phyloP scores from a whole-genome alignment of 1,140 invertebrate genomes.

The Chironomus striatipennis region DNA sequence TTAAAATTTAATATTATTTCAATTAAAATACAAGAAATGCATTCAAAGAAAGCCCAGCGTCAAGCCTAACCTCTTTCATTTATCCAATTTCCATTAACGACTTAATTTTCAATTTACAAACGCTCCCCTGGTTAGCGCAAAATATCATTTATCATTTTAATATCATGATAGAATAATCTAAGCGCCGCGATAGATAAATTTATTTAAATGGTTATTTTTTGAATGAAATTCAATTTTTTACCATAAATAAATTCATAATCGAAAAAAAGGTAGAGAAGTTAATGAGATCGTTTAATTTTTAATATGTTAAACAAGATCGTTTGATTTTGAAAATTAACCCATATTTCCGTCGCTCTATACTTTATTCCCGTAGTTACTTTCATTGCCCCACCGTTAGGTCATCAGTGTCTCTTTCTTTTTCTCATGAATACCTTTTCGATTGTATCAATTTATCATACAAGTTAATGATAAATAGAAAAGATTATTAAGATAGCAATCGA shows the following conservation, averaged over 20 bases:
- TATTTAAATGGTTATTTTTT: not conserved
- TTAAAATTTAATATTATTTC: too few relatives aligned
- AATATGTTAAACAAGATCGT: not conserved
- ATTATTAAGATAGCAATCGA: not conserved
- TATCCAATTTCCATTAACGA: not conserved
- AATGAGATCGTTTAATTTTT: conserved; percentile 14
- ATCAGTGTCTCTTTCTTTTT: not conserved
- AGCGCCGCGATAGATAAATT: not conserved
- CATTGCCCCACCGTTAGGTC: not conserved
- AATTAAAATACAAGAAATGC: too few relatives aligned
- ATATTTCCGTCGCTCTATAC: not conserved
- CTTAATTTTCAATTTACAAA: conserved; percentile 14
- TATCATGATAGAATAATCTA: not conserved
- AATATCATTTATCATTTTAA: conserved; percentile 9
- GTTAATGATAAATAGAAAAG: not conserved
- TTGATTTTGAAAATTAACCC: conserved; percentile 8
- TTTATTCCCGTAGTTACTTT: not conserved
- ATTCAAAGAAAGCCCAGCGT: too few relatives aligned
- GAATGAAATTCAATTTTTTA: conserved; percentile 1
- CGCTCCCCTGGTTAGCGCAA: not conserved
- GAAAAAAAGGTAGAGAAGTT: not conserved
- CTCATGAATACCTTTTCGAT: too few relatives aligned
- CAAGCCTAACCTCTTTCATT: not conserved
- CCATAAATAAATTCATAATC: not conserved
- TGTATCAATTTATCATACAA: not conserved